Evolutionary conservation across 2,113 vertebrate genomes (phyloP), one percentile per base, ranked within the genome.

Genomic region (Nothobranchius kuhntae): DNA sequence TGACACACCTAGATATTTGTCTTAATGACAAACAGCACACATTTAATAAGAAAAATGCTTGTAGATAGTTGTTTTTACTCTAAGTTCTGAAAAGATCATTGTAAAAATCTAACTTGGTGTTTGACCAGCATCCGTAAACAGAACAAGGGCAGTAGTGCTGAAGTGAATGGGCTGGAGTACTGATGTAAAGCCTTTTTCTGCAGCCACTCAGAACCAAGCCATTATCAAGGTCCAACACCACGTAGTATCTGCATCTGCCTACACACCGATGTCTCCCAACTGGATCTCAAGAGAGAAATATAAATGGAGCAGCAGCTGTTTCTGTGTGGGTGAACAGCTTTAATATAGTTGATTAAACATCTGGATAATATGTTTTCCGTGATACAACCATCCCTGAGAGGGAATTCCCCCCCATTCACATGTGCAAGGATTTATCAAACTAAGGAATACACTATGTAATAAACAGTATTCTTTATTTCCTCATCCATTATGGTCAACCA

Each of bases 211-310:
- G 47, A 78, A 71, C 51, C 40, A 44, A n/a, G 62, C 72, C 46
- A 71, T 76, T 75, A 75, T 35, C 65, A 13, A 30, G 30, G 68
- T 42, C 57, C 55, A 30, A 30, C 30, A 30, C 64, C 38, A 64
- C 61, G 26, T 55, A 51, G 51, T 12, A 30, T 21, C 59, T 53
- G 60, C 1, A 15, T 67, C 71, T 15, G 56, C 56, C 55, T 17
- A 9, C 9, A 54, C 58, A 75, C 77, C 1, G 53, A 87, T 75
- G 84, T 71, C 58, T 60, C 45, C 46, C 61, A 59, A 26, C 4
- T 51, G 61, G 52, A 70, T 65, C 60, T 59, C 45, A 58, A 60
- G 11, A 58, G 21, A 51, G 35, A 71, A 61, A 68, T 35, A 55
- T 2, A 61, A 79, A 62, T 9, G 1, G 40, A 35, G 7, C 13